Evolutionary conservation across 2,888 invertebrate genomes (phyloP), one percentile per base, ranked within the genome.

Genomic region (Campoplex capitator): DNA sequence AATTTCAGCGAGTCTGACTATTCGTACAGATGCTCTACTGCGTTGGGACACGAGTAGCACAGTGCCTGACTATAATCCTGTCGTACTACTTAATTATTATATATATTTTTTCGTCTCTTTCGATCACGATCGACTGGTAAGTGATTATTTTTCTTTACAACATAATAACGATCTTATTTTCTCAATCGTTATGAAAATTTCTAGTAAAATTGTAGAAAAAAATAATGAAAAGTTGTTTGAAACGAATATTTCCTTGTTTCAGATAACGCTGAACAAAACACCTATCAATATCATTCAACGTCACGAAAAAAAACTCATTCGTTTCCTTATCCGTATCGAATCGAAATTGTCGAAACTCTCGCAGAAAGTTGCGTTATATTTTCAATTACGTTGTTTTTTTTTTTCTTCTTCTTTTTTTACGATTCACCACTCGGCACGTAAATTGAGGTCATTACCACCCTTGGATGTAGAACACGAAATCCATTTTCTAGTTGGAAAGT

Each of bases 371-470:
- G 16, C n/a, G 42, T 42, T 16, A 16, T 62, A 16, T 32, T 32
- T 4, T 62, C 16, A 62, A n/a, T 38, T 38, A 38, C 32, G 28
- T 1, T 58, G 23, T 23, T 23, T 23, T 58, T 23, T 58, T 28
- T 58, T 28, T 23, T 6, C n/a, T 11, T 18, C 23, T 54, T 78
- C 6, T 51, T 68, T 56, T 23, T 48, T 75, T 65, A 16, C 45
- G 75, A 74, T 54, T 78, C 45, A 56, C 23, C 42, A 54, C 67
- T 51, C 58, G 16, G 68, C 45, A 76, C 70, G 78, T 16, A 70
- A 42, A 79, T 86, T 83, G 13, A 78, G 42, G 68, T 78, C 67
- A 85, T 83, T 75, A 70, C 42, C 23, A 67, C 54, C 54, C 65
- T 73, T 62, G 62, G 48, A 71, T 71, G 62, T 62, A 77, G 74